phyloP scores from a whole-genome alignment of 2,888 invertebrate genomes.

The Deilephila porcellus region DNA sequence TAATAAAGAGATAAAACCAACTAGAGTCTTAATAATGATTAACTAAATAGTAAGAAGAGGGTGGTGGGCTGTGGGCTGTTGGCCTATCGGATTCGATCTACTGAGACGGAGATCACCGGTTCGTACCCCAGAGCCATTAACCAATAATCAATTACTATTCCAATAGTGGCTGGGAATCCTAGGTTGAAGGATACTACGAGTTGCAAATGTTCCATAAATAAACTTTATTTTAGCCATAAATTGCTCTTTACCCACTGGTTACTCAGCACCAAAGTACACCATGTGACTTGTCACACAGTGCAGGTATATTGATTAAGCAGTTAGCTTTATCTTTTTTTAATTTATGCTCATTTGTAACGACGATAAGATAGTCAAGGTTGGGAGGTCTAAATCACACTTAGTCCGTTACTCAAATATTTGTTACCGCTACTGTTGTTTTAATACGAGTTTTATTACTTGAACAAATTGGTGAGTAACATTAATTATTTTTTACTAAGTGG shows the following conservation, averaged over 20 bases:
- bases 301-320: neutral
- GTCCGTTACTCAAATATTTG: neutral
- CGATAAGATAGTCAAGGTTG: constrained; percentile 25
- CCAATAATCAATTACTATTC: no score
- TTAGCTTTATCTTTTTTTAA: constrained; percentile 20
- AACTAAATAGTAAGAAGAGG: no score
- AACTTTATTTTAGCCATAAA: no score
- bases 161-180: no score
- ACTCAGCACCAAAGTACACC: neutral
- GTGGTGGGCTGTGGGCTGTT: no score
- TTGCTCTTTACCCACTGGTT: neutral
- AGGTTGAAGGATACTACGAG: no score
- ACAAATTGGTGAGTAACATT: neutral
- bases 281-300: neutral
- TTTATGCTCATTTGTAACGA: constrained; percentile 5
- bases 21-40: no score
- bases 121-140: no score
- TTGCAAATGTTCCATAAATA: no score
- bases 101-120: no score
- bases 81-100: no score
- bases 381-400: constrained; percentile 2
- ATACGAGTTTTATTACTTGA: neutral
- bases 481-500: neutral
- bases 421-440: constrained; percentile 19
- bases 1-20: no score